These are phyloP conservation scores for Petroica traversi DNA, from an alignment of 2,113 vertebrate genomes.

Conservation along the genomic window DNA sequence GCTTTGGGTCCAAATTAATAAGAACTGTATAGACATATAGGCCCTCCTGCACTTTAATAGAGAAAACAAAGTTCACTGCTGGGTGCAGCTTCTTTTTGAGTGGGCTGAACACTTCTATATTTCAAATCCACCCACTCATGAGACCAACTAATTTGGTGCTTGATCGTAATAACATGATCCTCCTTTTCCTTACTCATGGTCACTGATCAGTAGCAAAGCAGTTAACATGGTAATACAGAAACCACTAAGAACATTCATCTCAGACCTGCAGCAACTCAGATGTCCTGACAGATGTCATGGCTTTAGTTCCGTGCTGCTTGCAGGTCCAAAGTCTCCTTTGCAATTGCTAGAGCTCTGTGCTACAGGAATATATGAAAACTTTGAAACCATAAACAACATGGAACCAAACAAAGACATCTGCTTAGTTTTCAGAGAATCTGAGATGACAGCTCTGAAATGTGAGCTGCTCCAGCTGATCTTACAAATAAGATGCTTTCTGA, in stretches of 20 bases:
- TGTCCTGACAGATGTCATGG: not conserved
- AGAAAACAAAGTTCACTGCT: not conserved
- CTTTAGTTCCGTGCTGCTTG: not conserved
- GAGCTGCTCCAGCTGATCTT: slow-evolving; percentile 37
- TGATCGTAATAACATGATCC: not conserved
- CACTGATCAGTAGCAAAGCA: not conserved
- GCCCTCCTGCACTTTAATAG: not conserved
- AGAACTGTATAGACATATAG: not conserved
- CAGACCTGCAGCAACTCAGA: not conserved
- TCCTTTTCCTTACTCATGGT: not conserved
- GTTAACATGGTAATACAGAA: not conserved
- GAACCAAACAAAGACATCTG: slow-evolving; percentile 35
- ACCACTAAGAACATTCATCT: not conserved
- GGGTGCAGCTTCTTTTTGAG: not conserved
- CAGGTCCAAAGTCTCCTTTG: not conserved
- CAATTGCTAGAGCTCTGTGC: not conserved
- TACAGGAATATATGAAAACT: not conserved
- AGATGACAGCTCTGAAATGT: slow-evolving; percentile 46
- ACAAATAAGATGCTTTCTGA: slow-evolving; percentile 16
- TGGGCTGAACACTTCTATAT: not conserved
- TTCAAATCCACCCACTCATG: not conserved
- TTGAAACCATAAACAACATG: slow-evolving; percentile 3
- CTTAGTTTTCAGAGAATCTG: slow-evolving; percentile 21
- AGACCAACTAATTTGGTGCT: not conserved
- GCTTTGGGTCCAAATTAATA: not conserved